Base-by-base conservation (phyloP, 2,113 vertebrate species). In the Oncorhynchus masou region DNA sequence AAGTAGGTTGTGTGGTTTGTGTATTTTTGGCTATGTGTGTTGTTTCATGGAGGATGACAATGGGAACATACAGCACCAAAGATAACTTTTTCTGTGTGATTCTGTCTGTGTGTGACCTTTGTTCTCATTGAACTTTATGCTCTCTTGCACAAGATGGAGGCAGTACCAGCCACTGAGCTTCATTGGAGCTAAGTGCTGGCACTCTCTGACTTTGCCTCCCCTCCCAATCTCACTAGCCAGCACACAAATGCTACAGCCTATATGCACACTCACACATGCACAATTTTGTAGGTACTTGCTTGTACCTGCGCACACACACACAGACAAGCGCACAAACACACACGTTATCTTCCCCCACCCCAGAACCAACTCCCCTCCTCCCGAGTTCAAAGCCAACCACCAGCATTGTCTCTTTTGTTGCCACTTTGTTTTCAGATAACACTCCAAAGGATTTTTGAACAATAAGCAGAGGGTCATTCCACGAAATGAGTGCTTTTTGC, bases 51-150 rank as follows among this genome's bases (percentile, higher is more conserved):
- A n/a, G 49, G 34, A 24, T 71, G 54, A 71, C 59, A 66, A 45
- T 45, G 60, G 39, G 25, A 64, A 25, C 59, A 70, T 49, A 65
- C 16, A 16, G 66, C 68, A 51, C 68, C 7, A 7, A 75, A 4
- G 11, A 59, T 31, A 25, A 27, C 59, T 7, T 45, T 45, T 45
- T 9, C 8, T 45, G 39, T 45, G 39, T 45, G 39, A 11, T 1
- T 45, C 39, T 45, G 29, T 77, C 31, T 24, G 34, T 78, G 77
- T 65, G 62, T 59, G 67, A 84, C 73, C 75, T 81, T 84, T 73
- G 70, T 84, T 84, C 45, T 75, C 68, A 27, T 74, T 67, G 27
- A 62, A 65, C 74, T 62, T 68, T 71, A 71, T 7, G 51, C 60
- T 75, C 71, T 69, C 69, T 81, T 74, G 22, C 79, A 68, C 72